Base-by-base conservation (phyloP, 2,888 invertebrate species). In the Penaeus monodon region DNA sequence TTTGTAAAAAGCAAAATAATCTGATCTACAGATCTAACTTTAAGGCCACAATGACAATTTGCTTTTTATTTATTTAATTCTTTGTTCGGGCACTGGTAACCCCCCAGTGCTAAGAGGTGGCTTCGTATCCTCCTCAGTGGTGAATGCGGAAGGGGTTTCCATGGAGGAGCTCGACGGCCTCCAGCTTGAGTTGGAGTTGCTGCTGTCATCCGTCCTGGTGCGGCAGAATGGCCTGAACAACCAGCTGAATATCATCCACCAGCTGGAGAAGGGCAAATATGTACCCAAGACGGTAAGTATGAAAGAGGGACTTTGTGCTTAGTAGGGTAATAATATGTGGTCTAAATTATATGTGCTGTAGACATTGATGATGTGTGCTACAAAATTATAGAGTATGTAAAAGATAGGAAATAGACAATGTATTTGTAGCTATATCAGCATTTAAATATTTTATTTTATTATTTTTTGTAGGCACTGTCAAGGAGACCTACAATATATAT, bases 111-210 rank as follows among this genome's bases (percentile, higher is more conserved):
- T 64, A 65, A 64, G 68, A 44, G 64, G 44, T 79, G 66, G 78
- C 33, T 33, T 80, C 57, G 57, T 57, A 57, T 57, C 57, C 66
- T 79, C 79, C 66, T 22, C 83, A 89, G 89, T 89, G 78, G 84
- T 84, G 57, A 84, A 84, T 84, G 88, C 85, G 20, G 89, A 88
- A n/a, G 87, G 88, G 22, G 84, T 90, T 49, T 84, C 90, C 20
- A 89, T 90, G 90, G 90, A 90, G 73, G 90, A 90, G 81, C 78
- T 90, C 63, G 90, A 90, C 70, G 88, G 85, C 22, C 88, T 90
- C 29, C 90, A 90, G 78, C 79, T 90, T 74, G 90, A 90, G 85
- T 66, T 90, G 64, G 90, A 90, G 81, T 57, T 89, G n/a, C 81
- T 90, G 64, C 81, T 89, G 20, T 90, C 90, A 29, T 88, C 90